Conservation (phyloP, 2,113 vertebrate genomes). For the Indri indri region DNA sequence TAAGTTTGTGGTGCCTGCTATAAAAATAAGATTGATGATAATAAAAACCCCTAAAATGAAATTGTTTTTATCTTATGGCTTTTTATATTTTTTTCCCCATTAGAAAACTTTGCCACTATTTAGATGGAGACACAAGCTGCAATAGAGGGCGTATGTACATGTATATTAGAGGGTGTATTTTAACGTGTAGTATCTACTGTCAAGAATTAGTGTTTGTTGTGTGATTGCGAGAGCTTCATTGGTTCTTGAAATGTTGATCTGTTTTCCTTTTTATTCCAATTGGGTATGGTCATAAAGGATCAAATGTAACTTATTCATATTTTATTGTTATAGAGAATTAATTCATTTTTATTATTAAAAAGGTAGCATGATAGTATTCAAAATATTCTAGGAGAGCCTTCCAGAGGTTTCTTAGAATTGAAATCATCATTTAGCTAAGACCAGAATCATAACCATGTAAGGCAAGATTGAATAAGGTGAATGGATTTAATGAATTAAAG, state of each 20-base stretch:
- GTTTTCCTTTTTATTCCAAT: not conserved
- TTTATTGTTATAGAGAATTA: not conserved
- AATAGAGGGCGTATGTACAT: not conserved
- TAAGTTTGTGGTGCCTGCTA: not conserved
- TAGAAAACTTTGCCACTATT: not conserved
- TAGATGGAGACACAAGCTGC: not conserved
- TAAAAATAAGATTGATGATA: not conserved
- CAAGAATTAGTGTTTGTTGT: not conserved
- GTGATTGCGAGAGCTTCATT: not conserved
- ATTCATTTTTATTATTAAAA: not conserved
- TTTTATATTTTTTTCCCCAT: not conserved
- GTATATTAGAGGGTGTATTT: not conserved
- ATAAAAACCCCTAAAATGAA: not conserved
- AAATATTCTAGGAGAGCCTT: slow-evolving; percentile 78
- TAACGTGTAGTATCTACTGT: not conserved
- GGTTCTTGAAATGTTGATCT: not conserved
- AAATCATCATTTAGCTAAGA: slow-evolving; percentile 66
- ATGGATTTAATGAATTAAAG: slow-evolving; percentile 69
- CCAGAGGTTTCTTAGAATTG: slow-evolving; percentile 66
- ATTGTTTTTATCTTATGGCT: not conserved
- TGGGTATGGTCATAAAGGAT: not conserved
- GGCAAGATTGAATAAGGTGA: slow-evolving; percentile 71
- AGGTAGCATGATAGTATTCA: slow-evolving; percentile 7
- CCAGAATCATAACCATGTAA: slow-evolving; percentile 69
- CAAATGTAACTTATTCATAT: not conserved